Conservation (phyloP, 2,888 invertebrate genomes). For the Amitus sp. region DNA sequence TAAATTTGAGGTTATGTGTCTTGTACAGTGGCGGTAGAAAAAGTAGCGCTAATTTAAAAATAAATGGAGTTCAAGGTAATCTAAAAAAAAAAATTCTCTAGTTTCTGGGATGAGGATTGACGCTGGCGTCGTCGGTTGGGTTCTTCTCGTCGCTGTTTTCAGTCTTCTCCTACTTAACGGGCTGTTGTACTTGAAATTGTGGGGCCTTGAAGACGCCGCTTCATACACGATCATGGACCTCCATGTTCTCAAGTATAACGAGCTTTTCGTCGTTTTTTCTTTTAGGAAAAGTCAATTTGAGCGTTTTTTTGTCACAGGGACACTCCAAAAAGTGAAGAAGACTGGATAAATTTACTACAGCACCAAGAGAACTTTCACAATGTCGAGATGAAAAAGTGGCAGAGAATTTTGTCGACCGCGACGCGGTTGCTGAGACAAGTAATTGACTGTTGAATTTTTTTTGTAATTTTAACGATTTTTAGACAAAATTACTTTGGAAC, state of each 20-base stretch:
- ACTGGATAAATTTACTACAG: conserved; percentile 83
- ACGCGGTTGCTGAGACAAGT: conserved; percentile 80
- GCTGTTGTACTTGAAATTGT: conserved; percentile 85
- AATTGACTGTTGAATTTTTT: too few relatives aligned
- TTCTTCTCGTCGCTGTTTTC: conserved; percentile 74
- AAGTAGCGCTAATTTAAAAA: background rate
- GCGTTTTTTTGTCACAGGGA: conserved; percentile 67
- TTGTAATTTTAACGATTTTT: too few relatives aligned
- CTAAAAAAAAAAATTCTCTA: conserved; percentile 22
- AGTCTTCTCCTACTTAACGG: conserved; percentile 77
- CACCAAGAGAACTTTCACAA: conserved; percentile 85
- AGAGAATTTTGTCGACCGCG: conserved; percentile 77
- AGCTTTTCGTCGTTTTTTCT: too few relatives aligned
- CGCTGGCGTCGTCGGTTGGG: conserved; percentile 59
- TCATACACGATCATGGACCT: conserved; percentile 68
- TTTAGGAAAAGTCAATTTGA: conserved; percentile 7
- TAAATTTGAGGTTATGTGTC: too few relatives aligned
- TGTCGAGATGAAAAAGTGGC: conserved; percentile 85
- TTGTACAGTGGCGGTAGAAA: too few relatives aligned
- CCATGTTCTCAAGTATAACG: conserved; percentile 67
- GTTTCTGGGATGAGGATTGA: conserved; percentile 49
- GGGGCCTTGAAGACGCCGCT: conserved; percentile 74
- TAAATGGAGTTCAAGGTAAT: background rate
- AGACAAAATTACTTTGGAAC: too few relatives aligned
- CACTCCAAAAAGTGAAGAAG: conserved; percentile 79